Base-by-base conservation (phyloP, 92 coral and sea anemone genomes). In the Epizoanthus stellaris region DNA sequence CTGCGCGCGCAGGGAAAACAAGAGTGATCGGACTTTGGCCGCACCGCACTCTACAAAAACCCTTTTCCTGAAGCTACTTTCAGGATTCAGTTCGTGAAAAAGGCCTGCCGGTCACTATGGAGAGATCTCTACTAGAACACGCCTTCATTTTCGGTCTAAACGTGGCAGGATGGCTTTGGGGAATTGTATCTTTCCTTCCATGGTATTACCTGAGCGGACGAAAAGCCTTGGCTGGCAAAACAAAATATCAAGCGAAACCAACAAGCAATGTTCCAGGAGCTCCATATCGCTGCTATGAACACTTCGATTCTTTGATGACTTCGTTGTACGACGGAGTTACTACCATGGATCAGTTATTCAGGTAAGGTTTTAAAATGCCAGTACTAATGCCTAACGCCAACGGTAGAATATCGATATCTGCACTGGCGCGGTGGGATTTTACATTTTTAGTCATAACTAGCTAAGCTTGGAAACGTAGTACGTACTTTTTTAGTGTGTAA, bases 301-400 rank as follows among this genome's bases (percentile, higher is more conserved):
- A 93, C 63, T 94, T 93, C 66, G 95, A 90, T 80, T 92, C 94
- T 70, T 79, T 94, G 52, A 90, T 90, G 60, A 91, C 94, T 30
- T 88, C 99, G 38, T 87, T 93, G 0, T 91, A 91, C 76, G 95
- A 93, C 67, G 98, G 98, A 60, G 93, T 95, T 82, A 87, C 90
- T 45, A 97, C 99, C 15, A 77, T 97, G 95, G 99, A 97, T 80
- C 98, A 97, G 82, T 86, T 94, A 43, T 97, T 97, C 82, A 97
- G 94, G 99, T 97, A 67, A 77, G 93, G 77, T 30, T 17, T 52
- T 45, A 6, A 52, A 52, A 52, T 52, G 13, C 54, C 13, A 49
- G 12, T 49, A 9, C 54, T 49, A 49, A 49, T 49, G 10, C 56
- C 14, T 52, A 11, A 52, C 0, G 10, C 14, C 11, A 11, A 52